A percentile compares a stretch with the other conserved stretches of the same genome.
Conservation (phyloP, 2,888 invertebrate species). For the Limnephilus auricula region DNA sequence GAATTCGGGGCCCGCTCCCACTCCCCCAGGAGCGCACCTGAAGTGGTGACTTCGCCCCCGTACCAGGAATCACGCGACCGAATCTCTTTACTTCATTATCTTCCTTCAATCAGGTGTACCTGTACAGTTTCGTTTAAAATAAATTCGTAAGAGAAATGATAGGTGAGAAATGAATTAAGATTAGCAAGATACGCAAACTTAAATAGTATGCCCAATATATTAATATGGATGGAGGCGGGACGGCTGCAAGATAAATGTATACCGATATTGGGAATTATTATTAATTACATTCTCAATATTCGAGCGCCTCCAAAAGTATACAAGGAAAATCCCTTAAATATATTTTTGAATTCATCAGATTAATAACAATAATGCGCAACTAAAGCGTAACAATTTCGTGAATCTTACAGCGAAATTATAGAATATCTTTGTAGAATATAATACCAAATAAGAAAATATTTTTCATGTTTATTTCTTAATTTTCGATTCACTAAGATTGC, state of each 20-base stretch:
- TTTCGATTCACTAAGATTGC: neutral
- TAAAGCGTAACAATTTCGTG: constrained; percentile 53
- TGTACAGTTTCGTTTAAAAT: neutral
- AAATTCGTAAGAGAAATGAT: neutral
- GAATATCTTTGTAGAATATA: constrained; percentile 39
- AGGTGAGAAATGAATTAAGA: constrained; percentile 18
- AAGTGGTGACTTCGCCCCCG: constrained; percentile 13
- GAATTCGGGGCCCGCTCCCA: constrained; percentile 59
- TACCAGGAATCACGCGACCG: constrained; percentile 44
- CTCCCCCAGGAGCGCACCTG: constrained; percentile 31
- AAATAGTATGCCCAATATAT: constrained; percentile 46
- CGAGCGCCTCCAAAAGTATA: constrained; percentile 27
- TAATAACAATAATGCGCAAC: constrained; percentile 53
- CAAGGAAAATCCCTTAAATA: constrained; percentile 28
- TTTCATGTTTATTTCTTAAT: constrained; percentile 13
- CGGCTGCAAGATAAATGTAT: constrained; percentile 65
- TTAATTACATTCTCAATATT: constrained; percentile 23
- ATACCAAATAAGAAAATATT: constrained; percentile 50
- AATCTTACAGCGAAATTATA: constrained; percentile 25
- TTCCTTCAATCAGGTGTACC: neutral
- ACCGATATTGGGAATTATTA: constrained; percentile 49
- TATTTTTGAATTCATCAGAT: neutral
- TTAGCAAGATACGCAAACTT: constrained; percentile 43
- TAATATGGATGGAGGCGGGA: constrained; percentile 66
- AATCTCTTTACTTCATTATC: neutral